Percentiles rank a stretch among this genome's conserved stretches.
Evolutionary conservation across 2,888 invertebrate genomes (phyloP).

Genomic region (Teinopalpus imperialis): DNA sequence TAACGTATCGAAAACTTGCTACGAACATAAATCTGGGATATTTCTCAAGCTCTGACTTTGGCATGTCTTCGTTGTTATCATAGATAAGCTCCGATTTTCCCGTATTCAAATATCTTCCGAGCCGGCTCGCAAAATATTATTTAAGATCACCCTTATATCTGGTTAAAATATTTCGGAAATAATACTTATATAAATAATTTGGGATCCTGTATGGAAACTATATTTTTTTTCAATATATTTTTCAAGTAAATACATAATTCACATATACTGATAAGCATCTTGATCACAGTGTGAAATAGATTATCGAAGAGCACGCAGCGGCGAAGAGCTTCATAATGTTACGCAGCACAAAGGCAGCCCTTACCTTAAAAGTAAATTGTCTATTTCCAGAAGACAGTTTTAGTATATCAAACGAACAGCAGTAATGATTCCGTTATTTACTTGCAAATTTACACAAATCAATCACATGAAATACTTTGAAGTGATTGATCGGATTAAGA

Average conservation of each 20-base stretch:
- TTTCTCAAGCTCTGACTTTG: background rate
- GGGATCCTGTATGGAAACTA: too few relatives aligned
- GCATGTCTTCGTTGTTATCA: conserved; percentile 6
- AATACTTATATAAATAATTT: background rate
- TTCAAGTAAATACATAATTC: too few relatives aligned
- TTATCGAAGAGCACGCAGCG: background rate
- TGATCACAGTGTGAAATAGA: background rate
- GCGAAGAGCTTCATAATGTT: background rate
- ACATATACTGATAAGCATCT: too few relatives aligned
- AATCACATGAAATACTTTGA: too few relatives aligned
- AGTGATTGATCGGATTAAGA: too few relatives aligned
- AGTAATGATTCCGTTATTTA: too few relatives aligned
- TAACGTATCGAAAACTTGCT: background rate
- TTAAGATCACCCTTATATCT: conserved; percentile 9
- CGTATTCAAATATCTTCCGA: conserved; percentile 14
- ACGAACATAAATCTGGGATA: background rate
- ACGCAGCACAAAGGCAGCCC: background rate
- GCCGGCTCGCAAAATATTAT: conserved; percentile 12
- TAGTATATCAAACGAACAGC: too few relatives aligned
- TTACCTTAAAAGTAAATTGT: background rate
- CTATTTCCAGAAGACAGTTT: background rate
- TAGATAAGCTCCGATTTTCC: conserved; percentile 6
- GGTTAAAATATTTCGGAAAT: background rate
- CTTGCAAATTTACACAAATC: too few relatives aligned
- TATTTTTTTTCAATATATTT: too few relatives aligned